A percentile compares a stretch with the other conserved stretches of the same genome.
Conservation (phyloP, 2,113 vertebrate species). For the Bubo bubo region DNA sequence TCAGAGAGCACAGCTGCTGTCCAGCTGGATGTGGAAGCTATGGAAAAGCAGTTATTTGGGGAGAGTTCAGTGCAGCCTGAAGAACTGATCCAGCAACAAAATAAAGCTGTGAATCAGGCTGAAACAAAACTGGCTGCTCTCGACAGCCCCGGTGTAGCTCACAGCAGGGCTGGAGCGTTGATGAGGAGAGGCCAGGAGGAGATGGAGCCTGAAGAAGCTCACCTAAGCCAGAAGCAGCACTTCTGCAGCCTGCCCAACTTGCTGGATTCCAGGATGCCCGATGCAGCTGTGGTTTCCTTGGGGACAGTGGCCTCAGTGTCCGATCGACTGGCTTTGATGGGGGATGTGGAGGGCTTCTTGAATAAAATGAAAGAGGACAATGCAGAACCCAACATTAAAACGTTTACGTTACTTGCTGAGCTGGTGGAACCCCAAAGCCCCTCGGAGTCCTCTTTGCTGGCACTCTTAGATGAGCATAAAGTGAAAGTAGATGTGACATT, state of each 20-base stretch:
- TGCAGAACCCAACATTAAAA: slow-evolving; percentile 82
- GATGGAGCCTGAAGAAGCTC: not conserved
- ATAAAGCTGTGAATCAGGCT: not conserved
- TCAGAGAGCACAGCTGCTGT: not conserved
- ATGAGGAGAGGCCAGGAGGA: not conserved
- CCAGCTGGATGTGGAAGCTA: slow-evolving; percentile 71
- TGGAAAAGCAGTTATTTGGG: slow-evolving; percentile 81
- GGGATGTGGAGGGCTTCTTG: slow-evolving; percentile 85
- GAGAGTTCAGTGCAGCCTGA: not conserved
- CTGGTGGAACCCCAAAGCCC: slow-evolving; percentile 72
- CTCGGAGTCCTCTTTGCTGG: slow-evolving; percentile 78
- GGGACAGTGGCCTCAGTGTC: slow-evolving; percentile 67
- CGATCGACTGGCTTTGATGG: slow-evolving; percentile 86
- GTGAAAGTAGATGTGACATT: slow-evolving; percentile 85
- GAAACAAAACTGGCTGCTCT: not conserved
- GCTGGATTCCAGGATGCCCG: slow-evolving; percentile 67
- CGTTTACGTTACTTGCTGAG: slow-evolving; percentile 86
- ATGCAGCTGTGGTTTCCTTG: slow-evolving; percentile 75
- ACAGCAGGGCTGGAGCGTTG: not conserved
- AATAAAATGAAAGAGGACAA: slow-evolving; percentile 81
- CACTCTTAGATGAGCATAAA: slow-evolving; percentile 68
- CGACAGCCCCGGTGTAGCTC: rapidly evolving
- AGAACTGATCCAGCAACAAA: not conserved
- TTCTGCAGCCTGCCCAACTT: slow-evolving; percentile 76
- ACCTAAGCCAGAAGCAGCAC: not conserved